Base-by-base conservation (phyloP, 1,140 invertebrate species). In the Eufriesea mexicana region DNA sequence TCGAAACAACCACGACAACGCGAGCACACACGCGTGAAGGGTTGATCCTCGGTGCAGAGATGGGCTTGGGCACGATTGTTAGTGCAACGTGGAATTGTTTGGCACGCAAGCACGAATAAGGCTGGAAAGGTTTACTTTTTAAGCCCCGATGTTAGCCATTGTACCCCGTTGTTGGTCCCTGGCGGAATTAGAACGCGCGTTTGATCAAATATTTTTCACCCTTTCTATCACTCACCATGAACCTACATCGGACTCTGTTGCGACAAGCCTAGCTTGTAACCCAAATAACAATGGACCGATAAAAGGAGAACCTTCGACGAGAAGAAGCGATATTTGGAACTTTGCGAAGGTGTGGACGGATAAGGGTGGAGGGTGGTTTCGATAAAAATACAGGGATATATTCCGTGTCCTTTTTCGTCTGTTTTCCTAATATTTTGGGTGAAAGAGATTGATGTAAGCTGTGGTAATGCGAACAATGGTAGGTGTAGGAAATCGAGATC, bases 41-140 rank as follows among this genome's bases (percentile, higher is more conserved):
- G 12, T 77, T 51, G 67, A 72, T 67, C 42, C 42, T 49, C 47
- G 55, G 62, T 77, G 49, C 79, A 71, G 5, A 54, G 67, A 54
- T 23, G 57, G 16, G 45, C 51, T n/a, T n/a, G n/a, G n/a, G n/a
- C n/a, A 79, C 70, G 70, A 75, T 74, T 79, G 35, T 86, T 74
- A 64, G 74, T 66, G 59, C 74, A 57, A 79, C 70, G 47, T 72
- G 51, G 47, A 79, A 86, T 74, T 57, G 55, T 25, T 20, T 2
- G 14, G 42, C 61, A 59, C 71, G 54, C 35, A 67, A 55, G 45
- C 47, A 68, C 25, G 35, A 42, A 77, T 12, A 28, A 42, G 42
- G n/a, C 42, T 6, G 2, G 8, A 25, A 16, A 28, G 23, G 1
- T 35, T 59, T 54, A n/a, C 9, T 20, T 57, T 81, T 49, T 42